phyloP scores from a whole-genome alignment of 2,888 invertebrate species.

The Agonum fuliginosum region DNA sequence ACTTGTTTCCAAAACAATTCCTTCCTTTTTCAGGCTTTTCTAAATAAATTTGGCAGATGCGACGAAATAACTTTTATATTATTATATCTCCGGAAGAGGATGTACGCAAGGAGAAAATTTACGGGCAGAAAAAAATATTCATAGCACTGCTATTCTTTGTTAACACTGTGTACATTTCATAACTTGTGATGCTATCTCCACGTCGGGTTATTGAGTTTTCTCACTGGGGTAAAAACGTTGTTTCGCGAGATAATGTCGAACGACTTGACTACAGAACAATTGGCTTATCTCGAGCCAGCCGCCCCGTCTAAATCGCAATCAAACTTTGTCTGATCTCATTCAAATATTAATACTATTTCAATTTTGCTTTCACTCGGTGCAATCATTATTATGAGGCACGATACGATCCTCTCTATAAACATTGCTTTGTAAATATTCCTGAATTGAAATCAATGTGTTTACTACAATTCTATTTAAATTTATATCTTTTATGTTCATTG shows the following conservation, averaged over 20 bases:
- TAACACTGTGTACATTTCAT: conserved; percentile 51
- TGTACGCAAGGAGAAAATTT: conserved; percentile 51
- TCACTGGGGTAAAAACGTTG: conserved; percentile 32
- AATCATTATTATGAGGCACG: background rate
- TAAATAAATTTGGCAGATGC: conserved; percentile 56
- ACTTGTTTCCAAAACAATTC: conserved; percentile 54
- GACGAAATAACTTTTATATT: conserved; percentile 58
- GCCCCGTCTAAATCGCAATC: conserved; percentile 2
- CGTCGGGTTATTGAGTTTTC: conserved; percentile 46
- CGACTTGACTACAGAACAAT: conserved; percentile 30
- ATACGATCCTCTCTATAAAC: background rate
- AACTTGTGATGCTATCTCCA: conserved; percentile 44
- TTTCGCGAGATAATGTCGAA: conserved; percentile 34
- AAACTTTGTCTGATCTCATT: background rate
- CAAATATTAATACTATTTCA: conserved; percentile 28
- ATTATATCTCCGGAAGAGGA: conserved; percentile 53
- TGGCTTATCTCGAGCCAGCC: background rate
- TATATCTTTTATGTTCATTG: too few species aligned
- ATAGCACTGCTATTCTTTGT: conserved; percentile 50
- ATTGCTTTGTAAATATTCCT: background rate
- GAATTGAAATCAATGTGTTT: background rate
- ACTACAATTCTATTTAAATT: too few species aligned
- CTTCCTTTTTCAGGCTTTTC: conserved; percentile 42
- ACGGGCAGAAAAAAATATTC: conserved; percentile 55
- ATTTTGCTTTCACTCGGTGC: background rate